phyloP scores from a whole-genome alignment of 2,888 invertebrate species.

The Eristalinus aeneus region DNA sequence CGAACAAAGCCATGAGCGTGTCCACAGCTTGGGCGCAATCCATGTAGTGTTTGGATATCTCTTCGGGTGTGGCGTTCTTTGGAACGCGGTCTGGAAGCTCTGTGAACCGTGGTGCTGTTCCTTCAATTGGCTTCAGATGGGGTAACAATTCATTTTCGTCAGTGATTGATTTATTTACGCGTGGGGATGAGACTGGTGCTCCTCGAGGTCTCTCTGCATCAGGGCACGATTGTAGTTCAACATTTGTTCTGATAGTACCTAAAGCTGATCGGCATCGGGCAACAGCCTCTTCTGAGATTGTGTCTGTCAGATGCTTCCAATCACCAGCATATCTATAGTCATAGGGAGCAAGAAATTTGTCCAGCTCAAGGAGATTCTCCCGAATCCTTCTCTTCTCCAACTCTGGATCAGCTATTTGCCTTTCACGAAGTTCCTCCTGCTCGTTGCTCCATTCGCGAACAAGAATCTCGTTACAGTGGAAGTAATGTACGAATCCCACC shows the following conservation, averaged over 20 bases:
- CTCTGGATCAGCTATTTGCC: slow-evolving; percentile 77
- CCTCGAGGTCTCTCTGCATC: slow-evolving; percentile 87
- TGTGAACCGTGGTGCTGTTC: slow-evolving; percentile 90
- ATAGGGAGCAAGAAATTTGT: slow-evolving; percentile 90
- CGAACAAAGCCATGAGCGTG: slow-evolving; percentile 74
- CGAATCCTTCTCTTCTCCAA: slow-evolving; percentile 79
- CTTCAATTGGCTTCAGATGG: slow-evolving; percentile 88
- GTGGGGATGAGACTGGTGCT: slow-evolving; percentile 57
- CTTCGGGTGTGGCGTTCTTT: slow-evolving; percentile 88
- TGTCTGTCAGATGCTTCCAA: slow-evolving; percentile 87
- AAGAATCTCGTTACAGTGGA: slow-evolving; percentile 90
- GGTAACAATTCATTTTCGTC: slow-evolving; percentile 85
- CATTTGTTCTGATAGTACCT: slow-evolving; percentile 89
- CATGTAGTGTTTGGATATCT: slow-evolving; percentile 88
- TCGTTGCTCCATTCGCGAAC: slow-evolving; percentile 93
- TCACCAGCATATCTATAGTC: slow-evolving; percentile 93
- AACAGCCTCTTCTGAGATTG: slow-evolving; percentile 85
- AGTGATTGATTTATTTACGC: slow-evolving; percentile 38
- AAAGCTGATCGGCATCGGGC: slow-evolving; percentile 86
- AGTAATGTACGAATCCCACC: slow-evolving; percentile 93
- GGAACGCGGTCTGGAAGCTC: slow-evolving; percentile 90
- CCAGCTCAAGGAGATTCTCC: slow-evolving; percentile 77
- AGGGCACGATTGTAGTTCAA: slow-evolving; percentile 88
- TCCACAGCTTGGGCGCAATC: slow-evolving; percentile 82
- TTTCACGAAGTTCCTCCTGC: slow-evolving; percentile 86